Evolutionary conservation across 2,113 vertebrate species (phyloP).

Genomic region (Lathamus discolor): DNA sequence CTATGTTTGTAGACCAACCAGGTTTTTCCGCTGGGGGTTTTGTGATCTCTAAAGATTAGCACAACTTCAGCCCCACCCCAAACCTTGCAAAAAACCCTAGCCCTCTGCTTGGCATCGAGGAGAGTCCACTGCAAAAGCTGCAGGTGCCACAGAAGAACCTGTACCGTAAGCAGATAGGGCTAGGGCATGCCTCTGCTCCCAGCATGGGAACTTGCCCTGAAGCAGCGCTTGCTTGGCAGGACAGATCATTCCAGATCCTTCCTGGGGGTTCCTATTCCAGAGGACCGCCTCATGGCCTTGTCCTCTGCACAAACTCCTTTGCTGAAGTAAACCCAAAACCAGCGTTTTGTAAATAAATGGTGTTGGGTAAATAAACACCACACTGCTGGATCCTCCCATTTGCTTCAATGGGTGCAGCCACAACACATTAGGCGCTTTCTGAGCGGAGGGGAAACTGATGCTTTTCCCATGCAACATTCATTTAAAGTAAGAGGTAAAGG

Average conservation of each 20-base stretch:
- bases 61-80: neutral
- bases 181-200: neutral
- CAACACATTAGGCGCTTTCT: neutral
- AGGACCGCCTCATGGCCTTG: neutral
- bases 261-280: neutral
- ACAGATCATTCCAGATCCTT: neutral
- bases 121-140: neutral
- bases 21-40: neutral
- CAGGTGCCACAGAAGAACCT: neutral
- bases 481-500: neutral
- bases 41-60: neutral
- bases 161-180: neutral
- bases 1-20: neutral
- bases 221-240: neutral
- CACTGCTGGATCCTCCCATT: neutral
- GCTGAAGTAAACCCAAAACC: neutral
- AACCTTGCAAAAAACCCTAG: neutral
- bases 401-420: neutral
- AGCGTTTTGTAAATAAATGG: neutral
- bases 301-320: neutral
- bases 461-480: neutral
- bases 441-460: accelerated
- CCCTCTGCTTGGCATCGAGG: neutral
- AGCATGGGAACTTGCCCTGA: accelerated
- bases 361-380: neutral